phyloP scores from a whole-genome alignment of 2,113 vertebrate species.

The Galbula dea region DNA sequence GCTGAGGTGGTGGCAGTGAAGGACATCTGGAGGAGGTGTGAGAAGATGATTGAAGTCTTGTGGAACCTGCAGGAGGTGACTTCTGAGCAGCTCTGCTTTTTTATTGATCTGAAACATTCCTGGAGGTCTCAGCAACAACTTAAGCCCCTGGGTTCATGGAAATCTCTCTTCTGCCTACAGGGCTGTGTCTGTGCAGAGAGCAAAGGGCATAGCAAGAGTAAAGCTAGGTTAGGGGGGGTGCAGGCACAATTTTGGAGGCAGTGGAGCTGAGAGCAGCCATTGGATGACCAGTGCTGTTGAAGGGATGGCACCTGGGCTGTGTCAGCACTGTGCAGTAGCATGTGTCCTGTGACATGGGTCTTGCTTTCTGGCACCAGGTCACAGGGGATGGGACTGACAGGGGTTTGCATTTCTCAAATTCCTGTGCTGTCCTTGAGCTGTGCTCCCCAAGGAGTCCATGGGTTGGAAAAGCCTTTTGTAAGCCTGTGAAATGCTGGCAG shows the following conservation, averaged over 20 bases:
- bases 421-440: fast-evolving
- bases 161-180: background rate
- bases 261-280: background rate
- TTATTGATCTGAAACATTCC: background rate
- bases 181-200: background rate
- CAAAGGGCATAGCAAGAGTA: background rate
- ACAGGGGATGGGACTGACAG: fast-evolving
- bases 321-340: fast-evolving
- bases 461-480: background rate
- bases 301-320: fast-evolving
- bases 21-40: background rate
- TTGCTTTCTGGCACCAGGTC: background rate
- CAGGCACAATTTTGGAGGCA: fast-evolving
- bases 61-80: background rate
- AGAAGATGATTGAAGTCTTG: fast-evolving
- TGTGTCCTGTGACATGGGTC: fast-evolving
- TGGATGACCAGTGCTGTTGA: fast-evolving
- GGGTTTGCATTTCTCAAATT: background rate
- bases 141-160: background rate
- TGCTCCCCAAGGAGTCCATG: background rate
- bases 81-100: background rate
- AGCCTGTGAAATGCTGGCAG: background rate
- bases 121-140: background rate
- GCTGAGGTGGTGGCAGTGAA: background rate
- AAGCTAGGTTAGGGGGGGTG: background rate